A percentile compares a stretch with the other conserved stretches of the same genome.
Evolutionary conservation across 2,797 vertebrate species (phyloP).

Genomic region (Ispidina picta): DNA sequence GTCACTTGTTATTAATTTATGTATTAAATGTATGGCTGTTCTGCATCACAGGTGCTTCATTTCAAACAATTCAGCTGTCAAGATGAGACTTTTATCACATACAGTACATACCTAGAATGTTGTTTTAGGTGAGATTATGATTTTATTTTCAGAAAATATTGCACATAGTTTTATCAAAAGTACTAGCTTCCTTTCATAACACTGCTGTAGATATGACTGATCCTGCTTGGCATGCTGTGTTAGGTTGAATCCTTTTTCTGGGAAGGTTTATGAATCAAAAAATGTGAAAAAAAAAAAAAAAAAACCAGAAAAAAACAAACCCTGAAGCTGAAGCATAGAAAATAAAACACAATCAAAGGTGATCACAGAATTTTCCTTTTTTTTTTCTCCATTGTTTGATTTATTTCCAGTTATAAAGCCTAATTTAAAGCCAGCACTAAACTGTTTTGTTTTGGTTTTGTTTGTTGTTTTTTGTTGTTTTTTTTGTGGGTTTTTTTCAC

Average conservation of each 20-base stretch:
- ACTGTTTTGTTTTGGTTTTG: background rate
- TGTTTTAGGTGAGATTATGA: background rate
- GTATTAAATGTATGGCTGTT: background rate
- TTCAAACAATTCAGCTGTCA: background rate
- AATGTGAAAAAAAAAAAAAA: too few species aligned
- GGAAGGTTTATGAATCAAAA: background rate
- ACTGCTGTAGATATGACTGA: rapidly evolving
- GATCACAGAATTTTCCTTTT: background rate
- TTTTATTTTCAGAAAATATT: background rate
- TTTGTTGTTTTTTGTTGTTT: too few species aligned
- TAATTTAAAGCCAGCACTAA: background rate
- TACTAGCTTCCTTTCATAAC: background rate
- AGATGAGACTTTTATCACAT: background rate
- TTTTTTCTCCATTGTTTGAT: background rate
- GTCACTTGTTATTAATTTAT: background rate
- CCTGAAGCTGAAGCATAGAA: background rate
- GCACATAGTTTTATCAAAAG: background rate
- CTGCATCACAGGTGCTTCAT: background rate
- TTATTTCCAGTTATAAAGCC: background rate
- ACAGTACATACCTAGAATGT: background rate
- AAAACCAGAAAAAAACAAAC: too few species aligned
- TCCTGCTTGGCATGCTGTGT: background rate
- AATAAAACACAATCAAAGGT: background rate
- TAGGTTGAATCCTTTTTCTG: background rate
- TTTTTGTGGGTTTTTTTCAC: background rate